Conservation (phyloP, 2,113 vertebrate genomes). For the Synodontis membranacea region DNA sequence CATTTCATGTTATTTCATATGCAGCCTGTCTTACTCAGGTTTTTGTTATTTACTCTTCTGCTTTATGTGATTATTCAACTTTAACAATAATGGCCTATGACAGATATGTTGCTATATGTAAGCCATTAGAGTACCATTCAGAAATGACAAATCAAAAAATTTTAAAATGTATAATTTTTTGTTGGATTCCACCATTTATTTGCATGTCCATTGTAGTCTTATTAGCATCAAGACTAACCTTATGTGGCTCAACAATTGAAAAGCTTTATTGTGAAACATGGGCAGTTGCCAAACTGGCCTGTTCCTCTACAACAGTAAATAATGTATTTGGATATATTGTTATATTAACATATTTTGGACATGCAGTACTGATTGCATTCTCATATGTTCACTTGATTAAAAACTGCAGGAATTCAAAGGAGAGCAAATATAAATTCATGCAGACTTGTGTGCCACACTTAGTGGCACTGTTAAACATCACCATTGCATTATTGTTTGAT, state of each 20-base stretch:
- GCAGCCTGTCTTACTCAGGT: slow-evolving; percentile 44
- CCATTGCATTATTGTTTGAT: slow-evolving; percentile 50
- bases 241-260: slow-evolving; percentile 51
- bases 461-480: slow-evolving; percentile 36
- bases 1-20: slow-evolving; percentile 47
- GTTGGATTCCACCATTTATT: slow-evolving; percentile 46
- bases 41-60: slow-evolving; percentile 50
- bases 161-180: slow-evolving; percentile 36
- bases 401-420: slow-evolving; percentile 41
- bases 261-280: slow-evolving; percentile 53
- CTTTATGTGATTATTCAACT: slow-evolving; percentile 52
- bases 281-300: slow-evolving; percentile 43
- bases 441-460: slow-evolving; percentile 49
- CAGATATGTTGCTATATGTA: slow-evolving; percentile 50
- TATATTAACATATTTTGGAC: slow-evolving; percentile 41
- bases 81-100: slow-evolving; percentile 55
- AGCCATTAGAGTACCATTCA: slow-evolving; percentile 48
- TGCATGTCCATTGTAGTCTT: slow-evolving; percentile 20
- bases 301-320: slow-evolving; percentile 44
- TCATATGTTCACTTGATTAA: slow-evolving; percentile 40
- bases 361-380: slow-evolving; percentile 48
- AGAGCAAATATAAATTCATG: slow-evolving; percentile 44
- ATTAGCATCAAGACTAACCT: slow-evolving; percentile 17
- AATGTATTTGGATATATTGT: slow-evolving; percentile 39
- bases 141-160: slow-evolving; percentile 47